Evolutionary conservation across 2,888 invertebrate genomes (phyloP).

Genomic region (Catocala sponsa): DNA sequence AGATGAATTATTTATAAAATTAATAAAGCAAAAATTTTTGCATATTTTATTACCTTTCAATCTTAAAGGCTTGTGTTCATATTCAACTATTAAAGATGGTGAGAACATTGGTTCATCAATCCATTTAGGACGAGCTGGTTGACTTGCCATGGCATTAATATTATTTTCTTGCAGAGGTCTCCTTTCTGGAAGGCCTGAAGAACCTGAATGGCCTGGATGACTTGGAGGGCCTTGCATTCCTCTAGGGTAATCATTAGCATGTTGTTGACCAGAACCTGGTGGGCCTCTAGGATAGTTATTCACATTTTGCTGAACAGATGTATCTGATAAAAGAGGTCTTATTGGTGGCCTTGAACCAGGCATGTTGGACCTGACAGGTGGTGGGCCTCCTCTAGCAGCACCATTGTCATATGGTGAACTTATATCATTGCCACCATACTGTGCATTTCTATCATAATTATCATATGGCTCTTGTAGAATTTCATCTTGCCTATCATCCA

Average conservation of each 20-base stretch:
- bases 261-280: neutral
- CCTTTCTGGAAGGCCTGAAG: slow-evolving; percentile 25
- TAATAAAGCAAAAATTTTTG: neutral
- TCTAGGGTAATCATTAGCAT: slow-evolving; percentile 5
- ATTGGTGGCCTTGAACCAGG: slow-evolving; percentile 50
- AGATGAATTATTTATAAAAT: neutral
- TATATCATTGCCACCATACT: slow-evolving; percentile 46
- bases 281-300: slow-evolving; percentile 42
- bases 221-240: neutral
- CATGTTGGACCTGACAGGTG: slow-evolving; percentile 48
- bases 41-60: slow-evolving; percentile 80
- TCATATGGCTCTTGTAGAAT: slow-evolving; percentile 55
- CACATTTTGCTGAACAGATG: slow-evolving; percentile 40
- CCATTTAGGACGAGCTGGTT: slow-evolving; percentile 60
- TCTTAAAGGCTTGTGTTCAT: slow-evolving; percentile 90
- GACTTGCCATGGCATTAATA: slow-evolving; percentile 31
- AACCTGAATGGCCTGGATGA: neutral
- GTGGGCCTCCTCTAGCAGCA: slow-evolving; percentile 28
- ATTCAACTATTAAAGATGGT: slow-evolving; percentile 90
- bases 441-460: slow-evolving; percentile 58
- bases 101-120: slow-evolving; percentile 82
- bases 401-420: slow-evolving; percentile 38
- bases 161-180: slow-evolving; percentile 42
- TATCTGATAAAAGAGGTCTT: slow-evolving; percentile 45
- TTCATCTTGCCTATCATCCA: slow-evolving; percentile 46